Base-by-base conservation (phyloP, 2,888 invertebrate genomes). In the Pandemis corylana region DNA sequence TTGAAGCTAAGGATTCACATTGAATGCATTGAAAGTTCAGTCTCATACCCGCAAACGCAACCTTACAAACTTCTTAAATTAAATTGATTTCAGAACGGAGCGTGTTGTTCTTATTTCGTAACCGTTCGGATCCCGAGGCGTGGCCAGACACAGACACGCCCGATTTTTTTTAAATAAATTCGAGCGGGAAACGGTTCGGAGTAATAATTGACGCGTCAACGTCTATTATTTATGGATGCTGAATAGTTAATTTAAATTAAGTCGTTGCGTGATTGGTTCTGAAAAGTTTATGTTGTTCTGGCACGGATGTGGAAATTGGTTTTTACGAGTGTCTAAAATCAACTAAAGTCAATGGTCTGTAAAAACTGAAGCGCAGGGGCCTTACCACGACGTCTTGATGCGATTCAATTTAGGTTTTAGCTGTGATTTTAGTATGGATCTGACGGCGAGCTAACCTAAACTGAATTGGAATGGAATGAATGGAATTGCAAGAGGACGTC, bases 141-240 rank as follows among this genome's bases (percentile, higher is more conserved):
- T 90, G 93, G 90, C 83, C 81, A 72, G 73, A 6, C 53, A 36
- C 59, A 36, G 77, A 79, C 82, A 90, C 90, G 87, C 88, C 89
- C 42, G 59, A 10, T 68, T 70, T 83, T 80, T 75, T 76, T 81
- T 81, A 82, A 36, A 83, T 83, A 85, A 84, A 79, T 79, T 79
- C 74, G 68, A 80, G 82, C 88, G 87, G 88, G 86, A 90, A 92
- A 84, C 85, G 87, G 86, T 90, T 89, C 87, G 80, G 83, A 85
- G 85, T 85, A 90, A 92, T 93, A 92, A 94, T 93, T 93, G 93
- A 91, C 90, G 87, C 86, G 93, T 94, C 93, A 90, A 87, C 88
- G 84, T 87, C 80, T 85, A 92, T 92, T 94, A 94, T 93, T 94
- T 91, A 92, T 92, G 88, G 87, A 80, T 77, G 84, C 83, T 80